Evolutionary conservation across 2,113 vertebrate species (phyloP).

Genomic region (Rhinolophus sinicus): DNA sequence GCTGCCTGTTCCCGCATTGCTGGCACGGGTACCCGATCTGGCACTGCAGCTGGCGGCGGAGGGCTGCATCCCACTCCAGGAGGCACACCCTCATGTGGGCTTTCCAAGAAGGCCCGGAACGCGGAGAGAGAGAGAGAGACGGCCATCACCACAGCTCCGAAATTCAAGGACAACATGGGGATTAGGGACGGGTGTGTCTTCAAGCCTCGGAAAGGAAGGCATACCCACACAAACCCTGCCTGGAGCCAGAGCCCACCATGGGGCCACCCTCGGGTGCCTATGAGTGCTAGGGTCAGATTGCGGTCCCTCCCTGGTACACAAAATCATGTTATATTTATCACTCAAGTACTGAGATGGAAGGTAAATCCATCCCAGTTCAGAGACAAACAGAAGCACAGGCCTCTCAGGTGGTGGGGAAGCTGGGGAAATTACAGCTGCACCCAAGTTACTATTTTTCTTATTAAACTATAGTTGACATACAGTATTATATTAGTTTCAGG

Average conservation of each 20-base stretch:
- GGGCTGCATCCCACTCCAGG: constrained; percentile 55
- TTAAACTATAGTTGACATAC: neutral
- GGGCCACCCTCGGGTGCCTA: neutral
- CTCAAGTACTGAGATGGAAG: neutral
- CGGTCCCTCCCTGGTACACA: neutral
- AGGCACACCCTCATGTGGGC: constrained; percentile 33
- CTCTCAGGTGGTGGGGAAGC: neutral
- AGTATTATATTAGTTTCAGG: neutral
- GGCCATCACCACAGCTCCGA: neutral
- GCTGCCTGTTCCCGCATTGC: constrained; percentile 65
- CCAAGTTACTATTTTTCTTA: neutral
- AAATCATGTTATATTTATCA: constrained; percentile 47
- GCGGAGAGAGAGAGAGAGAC: neutral
- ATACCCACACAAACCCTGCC: neutral
- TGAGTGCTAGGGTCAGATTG: neutral
- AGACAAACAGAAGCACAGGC: neutral
- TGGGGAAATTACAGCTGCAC: neutral
- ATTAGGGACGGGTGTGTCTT: neutral
- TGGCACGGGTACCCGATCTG: constrained; percentile 58
- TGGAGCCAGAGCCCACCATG: neutral
- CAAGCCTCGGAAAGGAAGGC: neutral
- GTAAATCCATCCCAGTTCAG: neutral
- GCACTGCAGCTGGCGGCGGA: constrained; percentile 75
- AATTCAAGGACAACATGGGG: neutral
- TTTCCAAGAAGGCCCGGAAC: constrained; percentile 36